Conservation (phyloP, 37 sponge, comb jelly and placozoan species). For the Beroe ovata region DNA sequence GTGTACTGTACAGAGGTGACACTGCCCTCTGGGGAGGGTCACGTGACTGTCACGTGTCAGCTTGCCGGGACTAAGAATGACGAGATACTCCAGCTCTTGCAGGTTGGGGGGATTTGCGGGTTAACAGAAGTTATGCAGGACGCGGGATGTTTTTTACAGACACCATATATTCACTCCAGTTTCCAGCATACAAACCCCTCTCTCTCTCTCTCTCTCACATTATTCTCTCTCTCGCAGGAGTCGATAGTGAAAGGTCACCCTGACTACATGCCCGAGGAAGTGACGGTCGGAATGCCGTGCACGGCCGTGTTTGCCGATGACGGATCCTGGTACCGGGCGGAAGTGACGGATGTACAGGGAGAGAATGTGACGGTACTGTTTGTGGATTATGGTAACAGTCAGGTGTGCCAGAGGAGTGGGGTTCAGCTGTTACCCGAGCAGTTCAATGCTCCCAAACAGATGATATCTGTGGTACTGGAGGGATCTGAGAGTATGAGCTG, state of each 20-base stretch:
- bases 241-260: background rate
- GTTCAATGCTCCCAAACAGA: background rate
- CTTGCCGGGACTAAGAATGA: background rate
- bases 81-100: background rate
- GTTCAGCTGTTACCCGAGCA: background rate
- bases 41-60: constrained; percentile 13
- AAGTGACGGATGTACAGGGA: background rate
- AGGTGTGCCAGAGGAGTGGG: background rate
- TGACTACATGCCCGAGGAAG: constrained; percentile 27
- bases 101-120: no score
- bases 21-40: background rate
- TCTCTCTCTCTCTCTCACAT: no score
- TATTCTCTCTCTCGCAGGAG: constrained; percentile 8
- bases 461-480: background rate
- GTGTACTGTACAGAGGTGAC: constrained; percentile 13
- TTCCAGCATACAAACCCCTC: no score
- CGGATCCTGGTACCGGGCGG: background rate
- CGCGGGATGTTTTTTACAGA: no score
- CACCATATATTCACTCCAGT: no score
- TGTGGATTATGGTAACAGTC: constrained; percentile 53
- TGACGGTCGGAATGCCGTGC: background rate
- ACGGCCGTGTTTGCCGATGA: background rate
- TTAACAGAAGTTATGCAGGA: no score
- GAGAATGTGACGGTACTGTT: background rate
- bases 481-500: background rate